Conservation (phyloP, 2,888 invertebrate species). For the Anarsia innoxiella region DNA sequence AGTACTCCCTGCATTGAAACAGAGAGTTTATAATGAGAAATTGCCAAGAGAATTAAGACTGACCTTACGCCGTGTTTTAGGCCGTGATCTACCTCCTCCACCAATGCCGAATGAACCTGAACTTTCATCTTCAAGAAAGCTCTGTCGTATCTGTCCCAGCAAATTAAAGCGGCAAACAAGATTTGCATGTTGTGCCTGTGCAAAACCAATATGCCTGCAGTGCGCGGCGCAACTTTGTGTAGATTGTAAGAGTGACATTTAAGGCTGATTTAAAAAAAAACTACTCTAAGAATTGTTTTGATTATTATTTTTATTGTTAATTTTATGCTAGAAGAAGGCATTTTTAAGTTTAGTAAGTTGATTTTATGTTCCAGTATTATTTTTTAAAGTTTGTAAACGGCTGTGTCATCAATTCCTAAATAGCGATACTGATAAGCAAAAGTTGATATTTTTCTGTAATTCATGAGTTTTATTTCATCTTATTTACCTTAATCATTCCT, state of each 20-base stretch:
- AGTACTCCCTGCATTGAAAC: conserved; percentile 2
- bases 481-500: no score
- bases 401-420: no score
- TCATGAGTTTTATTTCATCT: no score
- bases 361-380: background rate
- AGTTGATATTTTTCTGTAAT: no score
- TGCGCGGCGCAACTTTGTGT: conserved; percentile 7
- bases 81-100: conserved; percentile 2
- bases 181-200: background rate
- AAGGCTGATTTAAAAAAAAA: background rate
- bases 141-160: conserved; percentile 8
- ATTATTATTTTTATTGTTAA: background rate
- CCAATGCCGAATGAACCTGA: background rate
- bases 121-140: conserved; percentile 1
- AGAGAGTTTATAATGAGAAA: background rate
- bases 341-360: background rate
- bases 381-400: no score
- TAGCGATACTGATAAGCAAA: no score
- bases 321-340: background rate
- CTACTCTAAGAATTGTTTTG: background rate
- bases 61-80: conserved; percentile 8
- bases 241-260: conserved; percentile 7
- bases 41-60: conserved; percentile 1
- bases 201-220: conserved; percentile 10
- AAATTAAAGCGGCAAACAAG: conserved; percentile 10